Percentiles rank a stretch among this genome's conserved stretches.
phyloP scores from a whole-genome alignment of 1,140 invertebrate species.

The Aphelenchoides besseyi region DNA sequence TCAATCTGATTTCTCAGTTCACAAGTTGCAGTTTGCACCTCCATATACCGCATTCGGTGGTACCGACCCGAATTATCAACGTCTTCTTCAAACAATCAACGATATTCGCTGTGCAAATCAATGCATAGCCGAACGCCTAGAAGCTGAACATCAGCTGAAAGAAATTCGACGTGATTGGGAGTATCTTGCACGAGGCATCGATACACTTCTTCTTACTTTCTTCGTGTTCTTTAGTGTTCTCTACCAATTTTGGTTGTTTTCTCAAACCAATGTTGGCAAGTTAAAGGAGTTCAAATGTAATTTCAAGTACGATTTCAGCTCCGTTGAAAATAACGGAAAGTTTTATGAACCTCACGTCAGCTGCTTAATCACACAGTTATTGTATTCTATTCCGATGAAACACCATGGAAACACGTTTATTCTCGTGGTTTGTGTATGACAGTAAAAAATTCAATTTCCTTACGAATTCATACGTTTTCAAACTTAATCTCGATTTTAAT shows the following conservation, averaged over 20 bases:
- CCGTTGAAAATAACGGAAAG: background rate
- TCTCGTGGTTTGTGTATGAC: no score
- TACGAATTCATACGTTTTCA: no score
- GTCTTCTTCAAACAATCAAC: constrained; percentile 14
- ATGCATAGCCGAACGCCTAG: constrained; percentile 15
- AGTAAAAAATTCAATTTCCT: no score
- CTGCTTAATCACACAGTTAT: constrained; percentile 1
- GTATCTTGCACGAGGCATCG: constrained; percentile 27
- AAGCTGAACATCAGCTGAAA: constrained; percentile 15
- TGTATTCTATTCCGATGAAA: no score
- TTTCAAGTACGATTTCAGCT: background rate
- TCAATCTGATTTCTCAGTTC: background rate
- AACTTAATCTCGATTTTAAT: no score
- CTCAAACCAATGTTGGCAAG: constrained; percentile 1
- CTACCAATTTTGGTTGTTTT: constrained; percentile 29
- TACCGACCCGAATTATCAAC: constrained; percentile 15
- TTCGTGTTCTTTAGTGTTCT: constrained; percentile 26
- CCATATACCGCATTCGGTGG: constrained; percentile 21
- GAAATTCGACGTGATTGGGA: constrained; percentile 30
- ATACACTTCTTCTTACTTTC: constrained; percentile 21
- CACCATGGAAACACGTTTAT: no score
- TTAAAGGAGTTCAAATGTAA: background rate
- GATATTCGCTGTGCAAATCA: constrained; percentile 23
- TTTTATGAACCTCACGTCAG: constrained; percentile 20
- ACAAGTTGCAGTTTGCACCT: constrained; percentile 20